These are phyloP conservation scores for Aromia moschata DNA, from an alignment of 2,888 invertebrate genomes.

Conservation along the genomic window DNA sequence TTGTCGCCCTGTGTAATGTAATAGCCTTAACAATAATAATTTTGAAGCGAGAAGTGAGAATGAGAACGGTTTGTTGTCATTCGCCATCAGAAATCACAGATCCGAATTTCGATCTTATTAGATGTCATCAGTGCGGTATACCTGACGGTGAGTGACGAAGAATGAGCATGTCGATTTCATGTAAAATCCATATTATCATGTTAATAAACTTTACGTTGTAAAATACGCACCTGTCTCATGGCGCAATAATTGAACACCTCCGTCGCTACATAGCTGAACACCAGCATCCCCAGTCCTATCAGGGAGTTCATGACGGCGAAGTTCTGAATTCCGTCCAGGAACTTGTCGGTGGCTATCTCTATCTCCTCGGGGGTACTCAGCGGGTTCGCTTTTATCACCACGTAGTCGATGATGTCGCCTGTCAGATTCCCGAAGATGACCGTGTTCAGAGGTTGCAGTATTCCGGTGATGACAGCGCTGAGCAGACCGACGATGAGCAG, in stretches of 20 bases:
- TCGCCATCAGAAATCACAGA: no score
- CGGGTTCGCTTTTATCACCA: slow-evolving; percentile 20
- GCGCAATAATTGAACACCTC: slow-evolving; percentile 76
- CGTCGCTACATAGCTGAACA: slow-evolving; percentile 72
- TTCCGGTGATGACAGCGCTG: slow-evolving; percentile 69
- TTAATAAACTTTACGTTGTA: slow-evolving; percentile 9
- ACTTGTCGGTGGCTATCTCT: slow-evolving; percentile 57
- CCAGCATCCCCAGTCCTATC: slow-evolving; percentile 70
- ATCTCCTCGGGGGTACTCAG: slow-evolving; percentile 34
- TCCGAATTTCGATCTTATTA: no score
- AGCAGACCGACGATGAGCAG: slow-evolving; percentile 69
- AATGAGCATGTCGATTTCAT: no score
- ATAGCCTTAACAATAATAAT: no score
- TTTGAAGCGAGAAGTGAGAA: no score
- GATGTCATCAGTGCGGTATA: no score
- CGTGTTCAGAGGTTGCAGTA: slow-evolving; percentile 74
- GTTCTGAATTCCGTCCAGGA: slow-evolving; percentile 65
- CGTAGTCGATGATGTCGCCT: slow-evolving; percentile 67
- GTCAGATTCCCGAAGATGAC: slow-evolving; percentile 73
- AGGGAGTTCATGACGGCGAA: slow-evolving; percentile 72
- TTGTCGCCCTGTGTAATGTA: no score
- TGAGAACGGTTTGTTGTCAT: no score
- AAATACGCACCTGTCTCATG: slow-evolving; percentile 69
- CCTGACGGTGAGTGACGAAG: no score
- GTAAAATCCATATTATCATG: no score